Evolutionary conservation across 2,888 invertebrate genomes (phyloP).

Genomic region (Phortica magna): DNA sequence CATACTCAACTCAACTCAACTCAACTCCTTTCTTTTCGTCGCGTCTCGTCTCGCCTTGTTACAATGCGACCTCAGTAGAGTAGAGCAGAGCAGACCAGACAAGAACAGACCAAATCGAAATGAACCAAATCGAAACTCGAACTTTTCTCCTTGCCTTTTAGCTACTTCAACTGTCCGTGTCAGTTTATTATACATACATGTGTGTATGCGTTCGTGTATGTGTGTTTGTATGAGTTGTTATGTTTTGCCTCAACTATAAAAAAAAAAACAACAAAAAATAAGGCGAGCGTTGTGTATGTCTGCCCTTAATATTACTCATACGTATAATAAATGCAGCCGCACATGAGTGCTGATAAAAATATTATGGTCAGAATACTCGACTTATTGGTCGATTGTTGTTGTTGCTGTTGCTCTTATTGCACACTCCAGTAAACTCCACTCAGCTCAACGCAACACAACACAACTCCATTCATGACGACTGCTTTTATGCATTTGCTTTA

Average conservation of each 20-base stretch:
- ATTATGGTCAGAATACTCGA: background rate
- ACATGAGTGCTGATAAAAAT: background rate
- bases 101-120: background rate
- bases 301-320: slow-evolving; percentile 25
- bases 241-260: background rate
- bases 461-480: background rate
- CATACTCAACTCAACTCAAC: background rate
- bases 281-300: background rate
- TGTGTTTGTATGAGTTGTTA: slow-evolving; percentile 37
- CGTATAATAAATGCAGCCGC: slow-evolving; percentile 20
- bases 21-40: background rate
- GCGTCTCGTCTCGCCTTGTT: background rate
- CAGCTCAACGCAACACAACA: too few relatives aligned
- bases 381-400: background rate
- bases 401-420: background rate
- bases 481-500: slow-evolving; percentile 12
- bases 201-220: slow-evolving; percentile 24
- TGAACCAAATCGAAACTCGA: background rate
- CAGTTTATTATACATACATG: background rate
- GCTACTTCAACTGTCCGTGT: background rate
- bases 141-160: background rate
- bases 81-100: background rate
- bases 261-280: too few relatives aligned
- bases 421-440: background rate
- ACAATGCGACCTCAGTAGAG: background rate